These are phyloP conservation scores for Pungitius pungitius DNA, from an alignment of 2,113 vertebrate species.

Conservation along the genomic window DNA sequence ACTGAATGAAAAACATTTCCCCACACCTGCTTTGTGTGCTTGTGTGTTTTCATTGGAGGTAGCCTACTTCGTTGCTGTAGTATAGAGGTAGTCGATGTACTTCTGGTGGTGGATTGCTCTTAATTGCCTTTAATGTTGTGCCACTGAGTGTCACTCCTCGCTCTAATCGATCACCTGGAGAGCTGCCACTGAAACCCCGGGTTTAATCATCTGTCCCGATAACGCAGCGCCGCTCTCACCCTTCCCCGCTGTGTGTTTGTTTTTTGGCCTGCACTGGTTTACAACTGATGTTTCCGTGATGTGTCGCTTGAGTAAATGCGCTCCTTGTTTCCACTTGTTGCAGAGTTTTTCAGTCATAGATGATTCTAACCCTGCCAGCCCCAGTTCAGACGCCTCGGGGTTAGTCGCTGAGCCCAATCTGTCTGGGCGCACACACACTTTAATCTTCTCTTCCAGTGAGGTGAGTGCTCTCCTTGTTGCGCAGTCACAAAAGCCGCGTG, in stretches of 20 bases:
- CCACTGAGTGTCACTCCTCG: conserved; percentile 7
- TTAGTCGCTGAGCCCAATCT: conserved; percentile 93
- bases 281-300: conserved; percentile 53
- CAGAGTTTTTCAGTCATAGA: conserved; percentile 95
- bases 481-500: conserved; percentile 71
- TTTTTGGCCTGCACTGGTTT: conserved; percentile 28
- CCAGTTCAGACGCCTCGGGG: conserved; percentile 90
- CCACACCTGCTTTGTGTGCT: conserved; percentile 51
- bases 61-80: neutral
- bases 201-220: conserved; percentile 15
- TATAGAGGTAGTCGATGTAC: conserved; percentile 6
- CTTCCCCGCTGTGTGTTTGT: conserved; percentile 20
- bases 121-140: conserved; percentile 4
- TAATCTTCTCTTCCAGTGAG: conserved; percentile 95
- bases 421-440: conserved; percentile 93
- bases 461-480: conserved; percentile 85
- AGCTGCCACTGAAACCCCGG: conserved; percentile 13
- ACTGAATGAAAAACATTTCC: conserved; percentile 46
- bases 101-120: conserved; percentile 49
- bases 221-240: neutral
- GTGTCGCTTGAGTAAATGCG: conserved; percentile 82
- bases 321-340: conserved; percentile 90
- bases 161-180: conserved; percentile 32
- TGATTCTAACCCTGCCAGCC: conserved; percentile 88
- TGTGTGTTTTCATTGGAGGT: conserved; percentile 10